phyloP scores from a whole-genome alignment of 2,888 invertebrate genomes.

The Drosophila monieri region DNA sequence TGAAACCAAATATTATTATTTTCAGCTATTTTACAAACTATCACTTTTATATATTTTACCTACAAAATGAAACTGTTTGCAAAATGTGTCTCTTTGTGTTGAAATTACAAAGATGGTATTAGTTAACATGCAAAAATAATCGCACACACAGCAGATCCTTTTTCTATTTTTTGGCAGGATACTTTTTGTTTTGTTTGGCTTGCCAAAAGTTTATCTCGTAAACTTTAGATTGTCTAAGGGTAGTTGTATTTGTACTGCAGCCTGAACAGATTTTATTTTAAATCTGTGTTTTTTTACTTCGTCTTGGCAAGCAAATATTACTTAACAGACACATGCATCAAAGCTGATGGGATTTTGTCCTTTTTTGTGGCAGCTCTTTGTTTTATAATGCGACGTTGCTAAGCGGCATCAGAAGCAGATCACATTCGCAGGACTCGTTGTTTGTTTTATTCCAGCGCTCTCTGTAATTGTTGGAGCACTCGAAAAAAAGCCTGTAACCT shows the following conservation, averaged over 20 bases:
- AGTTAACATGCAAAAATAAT: slow-evolving; percentile 32
- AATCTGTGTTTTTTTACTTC: slow-evolving; percentile 30
- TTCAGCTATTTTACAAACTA: neutral
- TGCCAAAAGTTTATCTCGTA: slow-evolving; percentile 25
- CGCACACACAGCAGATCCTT: slow-evolving; percentile 20
- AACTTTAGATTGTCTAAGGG: slow-evolving; percentile 11
- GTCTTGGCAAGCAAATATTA: slow-evolving; percentile 54
- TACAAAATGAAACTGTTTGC: neutral
- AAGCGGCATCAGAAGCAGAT: slow-evolving; percentile 55
- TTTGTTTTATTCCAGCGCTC: slow-evolving; percentile 68
- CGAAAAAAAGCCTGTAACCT: neutral
- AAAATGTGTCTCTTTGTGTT: slow-evolving; percentile 19
- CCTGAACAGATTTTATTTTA: neutral
- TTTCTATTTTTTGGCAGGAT: slow-evolving; percentile 6
- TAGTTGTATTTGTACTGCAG: slow-evolving; percentile 17
- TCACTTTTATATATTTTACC: neutral
- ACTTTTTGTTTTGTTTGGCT: slow-evolving; percentile 5
- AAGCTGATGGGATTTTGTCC: slow-evolving; percentile 46
- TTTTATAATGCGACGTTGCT: slow-evolving; percentile 64
- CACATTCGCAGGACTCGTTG: slow-evolving; percentile 64
- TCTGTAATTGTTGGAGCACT: slow-evolving; percentile 34
- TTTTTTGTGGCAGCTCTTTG: slow-evolving; percentile 43
- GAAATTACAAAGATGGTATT: slow-evolving; percentile 34
- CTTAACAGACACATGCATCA: slow-evolving; percentile 47
- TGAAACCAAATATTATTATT: neutral